These are phyloP conservation scores for Phaonia tiefii DNA, from an alignment of 2,888 invertebrate species.

Conservation along the genomic window DNA sequence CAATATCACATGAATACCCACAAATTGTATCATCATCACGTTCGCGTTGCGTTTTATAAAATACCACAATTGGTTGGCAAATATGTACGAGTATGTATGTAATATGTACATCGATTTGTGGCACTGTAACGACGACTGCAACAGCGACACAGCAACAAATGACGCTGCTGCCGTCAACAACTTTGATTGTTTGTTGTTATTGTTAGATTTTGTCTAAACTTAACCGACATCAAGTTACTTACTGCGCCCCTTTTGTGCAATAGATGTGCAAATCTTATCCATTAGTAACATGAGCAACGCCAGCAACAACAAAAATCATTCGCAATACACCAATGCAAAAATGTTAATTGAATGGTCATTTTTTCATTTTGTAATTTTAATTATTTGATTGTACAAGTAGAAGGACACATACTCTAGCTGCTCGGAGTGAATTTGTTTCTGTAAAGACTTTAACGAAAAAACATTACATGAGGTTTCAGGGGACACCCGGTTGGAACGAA, in stretches of 20 bases:
- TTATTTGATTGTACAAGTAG: too few relatives aligned
- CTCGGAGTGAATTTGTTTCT: too few relatives aligned
- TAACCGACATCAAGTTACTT: slow-evolving; percentile 60
- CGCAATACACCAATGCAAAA: slow-evolving; percentile 22
- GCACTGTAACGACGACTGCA: too few relatives aligned
- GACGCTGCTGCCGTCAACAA: slow-evolving; percentile 42
- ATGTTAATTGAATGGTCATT: not conserved
- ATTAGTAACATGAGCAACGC: slow-evolving; percentile 51
- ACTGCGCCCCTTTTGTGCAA: slow-evolving; percentile 60
- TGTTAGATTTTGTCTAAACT: slow-evolving; percentile 46
- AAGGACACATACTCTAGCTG: too few relatives aligned
- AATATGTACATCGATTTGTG: too few relatives aligned
- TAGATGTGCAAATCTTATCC: slow-evolving; percentile 61
- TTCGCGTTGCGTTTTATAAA: not conserved
- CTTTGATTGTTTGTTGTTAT: slow-evolving; percentile 46
- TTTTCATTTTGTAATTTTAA: too few relatives aligned
- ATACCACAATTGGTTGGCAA: slow-evolving; percentile 25
- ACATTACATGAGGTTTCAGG: too few relatives aligned
- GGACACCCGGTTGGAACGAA: too few relatives aligned
- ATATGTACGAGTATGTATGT: too few relatives aligned
- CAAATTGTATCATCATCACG: not conserved
- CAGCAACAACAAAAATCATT: not conserved
- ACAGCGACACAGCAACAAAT: slow-evolving; percentile 40
- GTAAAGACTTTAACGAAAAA: too few relatives aligned
- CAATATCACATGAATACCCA: not conserved